Evolutionary conservation across 92 coral and sea anemone genomes (phyloP), one percentile per base, ranked within the genome.

Genomic region (Paragorgia papillata): DNA sequence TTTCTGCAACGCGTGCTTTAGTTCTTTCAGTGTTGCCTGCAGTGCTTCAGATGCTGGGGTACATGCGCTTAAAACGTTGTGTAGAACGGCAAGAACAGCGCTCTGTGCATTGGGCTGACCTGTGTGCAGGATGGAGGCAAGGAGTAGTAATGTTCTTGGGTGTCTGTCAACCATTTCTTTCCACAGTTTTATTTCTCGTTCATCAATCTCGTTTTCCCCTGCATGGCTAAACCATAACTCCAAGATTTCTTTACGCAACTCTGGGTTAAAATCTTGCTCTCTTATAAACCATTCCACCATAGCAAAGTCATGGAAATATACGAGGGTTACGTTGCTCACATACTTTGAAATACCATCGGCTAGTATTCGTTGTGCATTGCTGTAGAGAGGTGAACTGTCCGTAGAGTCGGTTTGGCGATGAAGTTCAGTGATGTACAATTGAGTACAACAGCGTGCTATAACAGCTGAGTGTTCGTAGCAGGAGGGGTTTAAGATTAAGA

Each of bases 211-310:
- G 4, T 24, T 71, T n/a, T 34, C 65, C 14, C 51, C 40, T 34
- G 27, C 48, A 71, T 55, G 78, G n/a, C 46, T 71, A 15, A 71
- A 71, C 76, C 87, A 71, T n/a, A 49, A 70, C 57, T 67, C 61
- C 41, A 89, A 62, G 25, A 82, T 64, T 20, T 54, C 49, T 19
- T 80, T 74, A 22, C 99, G 97, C 58, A 87, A 85, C 10, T 69
- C 62, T 17, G 68, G 73, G 0, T 76, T 66, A 12, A 91, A 40
- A 0, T 66, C 57, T n/a, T 88, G 86, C 62, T 43, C 37, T 4
- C 85, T 81, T 26, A 89, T 82, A 24, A 88, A 70, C 97, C 97
- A 95, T 9, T 83, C 82, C 43, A 91, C 63, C 64, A 95, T 81
- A 48, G 71, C 54, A 1, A 59, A 6, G n/a, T 83, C 84, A 21